Conservation (phyloP, 2,797 vertebrate genomes). For the Molothrus ater region DNA sequence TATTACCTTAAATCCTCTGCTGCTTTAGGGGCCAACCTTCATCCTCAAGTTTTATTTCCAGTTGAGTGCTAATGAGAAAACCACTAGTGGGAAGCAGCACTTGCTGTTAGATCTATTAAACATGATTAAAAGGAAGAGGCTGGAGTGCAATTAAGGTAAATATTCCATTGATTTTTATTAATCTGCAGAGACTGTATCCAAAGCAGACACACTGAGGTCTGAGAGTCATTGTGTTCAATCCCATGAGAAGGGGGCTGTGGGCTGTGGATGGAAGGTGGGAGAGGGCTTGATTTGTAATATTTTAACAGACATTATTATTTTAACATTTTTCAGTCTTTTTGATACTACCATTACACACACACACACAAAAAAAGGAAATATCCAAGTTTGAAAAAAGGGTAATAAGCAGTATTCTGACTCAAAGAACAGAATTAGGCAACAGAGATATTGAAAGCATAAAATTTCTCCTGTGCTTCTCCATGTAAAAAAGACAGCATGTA, state of each 20-base stretch:
- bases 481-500: not conserved
- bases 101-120: constrained; percentile 34
- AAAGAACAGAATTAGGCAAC: not conserved
- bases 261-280: not conserved
- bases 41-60: not conserved
- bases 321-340: not conserved
- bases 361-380: not conserved
- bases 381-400: not conserved
- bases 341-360: not conserved
- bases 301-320: not conserved
- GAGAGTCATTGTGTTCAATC: not conserved
- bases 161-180: constrained; percentile 48
- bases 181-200: constrained; percentile 14
- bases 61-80: constrained; percentile 16
- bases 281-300: not conserved
- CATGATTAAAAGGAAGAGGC: constrained; percentile 35
- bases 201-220: not conserved
- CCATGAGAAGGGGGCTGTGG: not conserved
- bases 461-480: accelerated
- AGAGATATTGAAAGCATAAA: not conserved
- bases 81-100: not conserved
- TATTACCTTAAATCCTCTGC: not conserved
- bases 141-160: constrained; percentile 53
- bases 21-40: not conserved
- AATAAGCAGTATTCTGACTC: not conserved